A percentile compares a stretch with the other conserved stretches of the same genome.
Conservation (phyloP, 2,113 vertebrate species). For the Euleptes europaea region DNA sequence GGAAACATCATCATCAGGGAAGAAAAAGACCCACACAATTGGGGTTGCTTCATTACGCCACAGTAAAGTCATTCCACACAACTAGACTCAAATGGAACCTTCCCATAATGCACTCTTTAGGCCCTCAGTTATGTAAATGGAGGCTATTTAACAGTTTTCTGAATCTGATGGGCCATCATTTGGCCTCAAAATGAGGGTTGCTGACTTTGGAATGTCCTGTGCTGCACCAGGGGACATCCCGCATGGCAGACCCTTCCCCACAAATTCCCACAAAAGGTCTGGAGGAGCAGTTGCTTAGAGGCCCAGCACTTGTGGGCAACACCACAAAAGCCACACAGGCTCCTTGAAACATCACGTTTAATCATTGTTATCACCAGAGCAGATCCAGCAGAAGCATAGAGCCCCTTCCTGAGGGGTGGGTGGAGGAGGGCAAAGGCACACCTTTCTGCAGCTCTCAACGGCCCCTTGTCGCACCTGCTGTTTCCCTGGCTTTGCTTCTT, state of each 20-base stretch:
- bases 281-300: not conserved
- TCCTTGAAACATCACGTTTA: conserved; percentile 71
- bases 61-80: not conserved
- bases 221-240: fast-evolving
- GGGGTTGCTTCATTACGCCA: not conserved
- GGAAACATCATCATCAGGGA: not conserved
- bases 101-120: not conserved
- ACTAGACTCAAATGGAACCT: not conserved
- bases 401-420: conserved; percentile 37
- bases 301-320: not conserved
- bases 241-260: not conserved
- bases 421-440: fast-evolving
- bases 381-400: conserved; percentile 68
- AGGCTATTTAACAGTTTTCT: not conserved
- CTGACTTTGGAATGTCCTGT: not conserved
- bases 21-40: too few species aligned
- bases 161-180: not conserved
- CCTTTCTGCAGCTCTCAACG: conserved; percentile 45
- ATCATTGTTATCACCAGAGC: conserved; percentile 67
- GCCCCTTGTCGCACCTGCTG: conserved; percentile 21
- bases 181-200: not conserved
- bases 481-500: not conserved
- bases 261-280: not conserved
- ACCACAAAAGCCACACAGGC: conserved; percentile 36
- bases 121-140: not conserved